These are phyloP conservation scores for Apteryx owenii DNA, from an alignment of 2,113 vertebrate species.

Conservation along the genomic window DNA sequence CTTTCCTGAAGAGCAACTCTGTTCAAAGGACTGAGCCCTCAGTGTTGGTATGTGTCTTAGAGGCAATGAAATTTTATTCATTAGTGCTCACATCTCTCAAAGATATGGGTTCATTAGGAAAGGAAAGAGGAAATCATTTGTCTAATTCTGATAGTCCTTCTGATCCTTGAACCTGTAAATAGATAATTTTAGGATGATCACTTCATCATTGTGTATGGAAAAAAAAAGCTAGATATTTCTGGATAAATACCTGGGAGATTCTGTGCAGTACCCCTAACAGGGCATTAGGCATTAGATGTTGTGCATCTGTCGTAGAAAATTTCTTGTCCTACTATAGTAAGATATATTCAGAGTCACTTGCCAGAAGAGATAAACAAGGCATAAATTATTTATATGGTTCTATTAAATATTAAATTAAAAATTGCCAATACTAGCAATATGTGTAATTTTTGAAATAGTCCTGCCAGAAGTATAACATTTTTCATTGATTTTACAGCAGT, in stretches of 20 bases:
- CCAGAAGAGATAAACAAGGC: neutral
- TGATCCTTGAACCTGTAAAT: neutral
- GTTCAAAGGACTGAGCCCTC: neutral
- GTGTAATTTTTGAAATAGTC: neutral
- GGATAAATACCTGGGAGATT: neutral
- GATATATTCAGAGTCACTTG: neutral
- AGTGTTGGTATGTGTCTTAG: neutral
- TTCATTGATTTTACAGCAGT: neutral
- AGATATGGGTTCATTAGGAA: neutral
- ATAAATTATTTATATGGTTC: neutral
- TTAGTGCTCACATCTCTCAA: neutral
- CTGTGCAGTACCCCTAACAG: neutral
- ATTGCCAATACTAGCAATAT: neutral
- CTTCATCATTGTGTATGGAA: neutral
- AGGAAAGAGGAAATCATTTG: neutral
- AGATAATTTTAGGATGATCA: neutral
- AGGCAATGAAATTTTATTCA: neutral
- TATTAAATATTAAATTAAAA: neutral
- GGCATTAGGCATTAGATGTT: neutral
- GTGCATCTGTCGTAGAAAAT: neutral
- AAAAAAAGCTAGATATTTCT: neutral
- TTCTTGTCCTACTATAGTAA: neutral
- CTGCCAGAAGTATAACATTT: neutral
- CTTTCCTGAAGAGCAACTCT: neutral
- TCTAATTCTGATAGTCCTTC: neutral